Evolutionary conservation across 2,113 vertebrate species (phyloP).

Genomic region (Spea bombifrons): DNA sequence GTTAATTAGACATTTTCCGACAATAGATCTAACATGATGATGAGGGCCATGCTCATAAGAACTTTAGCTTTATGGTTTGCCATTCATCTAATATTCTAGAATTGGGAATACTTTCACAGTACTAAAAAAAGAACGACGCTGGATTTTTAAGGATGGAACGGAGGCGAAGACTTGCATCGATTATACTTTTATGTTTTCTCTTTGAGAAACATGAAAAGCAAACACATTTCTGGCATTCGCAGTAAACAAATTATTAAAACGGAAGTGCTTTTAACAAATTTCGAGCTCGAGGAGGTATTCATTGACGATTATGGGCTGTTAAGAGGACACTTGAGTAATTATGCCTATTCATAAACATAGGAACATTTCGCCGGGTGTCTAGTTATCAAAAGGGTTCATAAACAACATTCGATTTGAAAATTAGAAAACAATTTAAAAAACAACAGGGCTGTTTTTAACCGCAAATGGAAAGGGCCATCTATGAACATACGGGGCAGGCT

Average conservation of each 20-base stretch:
- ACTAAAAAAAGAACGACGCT: neutral
- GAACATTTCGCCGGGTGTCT: conserved; percentile 5
- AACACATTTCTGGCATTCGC: conserved; percentile 28
- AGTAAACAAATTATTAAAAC: conserved; percentile 45
- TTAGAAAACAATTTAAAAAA: too few species aligned
- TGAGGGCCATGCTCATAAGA: too few species aligned
- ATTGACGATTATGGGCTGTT: conserved; percentile 39
- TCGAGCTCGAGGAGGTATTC: conserved; percentile 35
- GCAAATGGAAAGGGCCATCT: too few species aligned
- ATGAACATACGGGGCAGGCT: too few species aligned
- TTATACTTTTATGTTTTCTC: conserved; percentile 42
- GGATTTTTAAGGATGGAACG: conserved; percentile 30
- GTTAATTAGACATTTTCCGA: too few species aligned
- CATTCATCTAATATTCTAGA: too few species aligned
- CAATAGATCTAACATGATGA: too few species aligned
- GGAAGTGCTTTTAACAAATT: conserved; percentile 38
- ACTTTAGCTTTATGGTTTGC: too few species aligned
- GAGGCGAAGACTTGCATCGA: conserved; percentile 23
- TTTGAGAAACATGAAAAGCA: conserved; percentile 40
- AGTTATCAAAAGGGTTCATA: too few species aligned
- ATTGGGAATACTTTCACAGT: too few species aligned
- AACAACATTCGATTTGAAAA: too few species aligned
- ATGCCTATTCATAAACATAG: conserved; percentile 4
- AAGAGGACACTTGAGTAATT: conserved; percentile 37
- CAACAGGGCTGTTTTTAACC: too few species aligned